These are phyloP conservation scores for Nothocercus nigrocapillus DNA, from an alignment of 2,113 vertebrate genomes.

Conservation along the genomic window DNA sequence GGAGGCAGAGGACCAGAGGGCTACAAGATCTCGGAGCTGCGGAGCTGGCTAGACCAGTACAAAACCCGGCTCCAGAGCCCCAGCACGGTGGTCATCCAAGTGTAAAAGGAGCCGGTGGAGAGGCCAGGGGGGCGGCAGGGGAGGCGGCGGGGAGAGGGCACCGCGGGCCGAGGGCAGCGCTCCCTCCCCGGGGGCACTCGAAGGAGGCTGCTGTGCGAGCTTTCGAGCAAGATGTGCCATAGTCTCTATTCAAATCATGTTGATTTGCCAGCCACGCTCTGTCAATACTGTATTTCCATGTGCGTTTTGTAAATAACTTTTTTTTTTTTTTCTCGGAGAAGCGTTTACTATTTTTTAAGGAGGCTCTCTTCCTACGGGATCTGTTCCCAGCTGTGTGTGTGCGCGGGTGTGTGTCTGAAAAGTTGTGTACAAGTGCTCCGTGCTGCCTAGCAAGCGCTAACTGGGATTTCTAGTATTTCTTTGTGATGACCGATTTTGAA, in stretches of 20 bases:
- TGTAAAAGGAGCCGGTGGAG: slow-evolving; percentile 78
- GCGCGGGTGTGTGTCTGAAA: slow-evolving; percentile 58
- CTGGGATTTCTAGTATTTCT: slow-evolving; percentile 81
- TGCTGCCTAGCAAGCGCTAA: slow-evolving; percentile 66
- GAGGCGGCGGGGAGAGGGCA: not conserved
- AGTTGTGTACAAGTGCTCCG: slow-evolving; percentile 67
- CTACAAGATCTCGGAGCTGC: slow-evolving; percentile 94
- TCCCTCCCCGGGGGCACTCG: slow-evolving; percentile 23
- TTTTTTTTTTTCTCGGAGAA: not conserved
- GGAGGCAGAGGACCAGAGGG: slow-evolving; percentile 95
- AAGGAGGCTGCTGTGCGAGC: slow-evolving; percentile 59
- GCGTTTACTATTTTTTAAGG: slow-evolving; percentile 56
- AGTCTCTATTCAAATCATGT: slow-evolving; percentile 74
- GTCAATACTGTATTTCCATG: slow-evolving; percentile 61
- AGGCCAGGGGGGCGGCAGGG: not conserved
- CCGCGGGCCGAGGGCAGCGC: not conserved
- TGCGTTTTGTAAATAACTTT: slow-evolving; percentile 65
- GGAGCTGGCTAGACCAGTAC: slow-evolving; percentile 92
- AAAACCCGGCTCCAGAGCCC: slow-evolving; percentile 77
- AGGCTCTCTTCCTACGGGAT: slow-evolving; percentile 54
- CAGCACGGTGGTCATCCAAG: slow-evolving; percentile 82
- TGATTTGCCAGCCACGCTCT: slow-evolving; percentile 74
- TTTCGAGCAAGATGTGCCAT: slow-evolving; percentile 61
- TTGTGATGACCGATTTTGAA: slow-evolving; percentile 97
- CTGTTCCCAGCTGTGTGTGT: slow-evolving; percentile 65